Percentiles rank a stretch among this genome's conserved stretches.
phyloP scores from a whole-genome alignment of 2,113 vertebrate species.

The Tringa solitaria region DNA sequence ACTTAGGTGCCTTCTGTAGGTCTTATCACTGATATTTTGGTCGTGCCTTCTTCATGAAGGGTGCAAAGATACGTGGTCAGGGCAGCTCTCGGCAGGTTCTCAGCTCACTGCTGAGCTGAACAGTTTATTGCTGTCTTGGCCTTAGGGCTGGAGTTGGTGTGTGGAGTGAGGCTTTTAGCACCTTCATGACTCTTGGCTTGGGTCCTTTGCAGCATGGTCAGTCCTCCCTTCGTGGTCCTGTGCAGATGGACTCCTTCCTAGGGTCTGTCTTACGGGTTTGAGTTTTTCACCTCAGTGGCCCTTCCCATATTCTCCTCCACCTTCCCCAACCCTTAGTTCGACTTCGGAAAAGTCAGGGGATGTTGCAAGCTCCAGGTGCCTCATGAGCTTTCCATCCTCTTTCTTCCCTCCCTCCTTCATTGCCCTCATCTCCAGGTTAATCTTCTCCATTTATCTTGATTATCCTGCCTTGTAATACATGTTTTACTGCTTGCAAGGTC shows the following conservation, averaged over 20 bases:
- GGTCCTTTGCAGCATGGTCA: neutral
- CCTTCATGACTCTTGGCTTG: neutral
- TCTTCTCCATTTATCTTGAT: constrained; percentile 45
- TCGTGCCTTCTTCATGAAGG: neutral
- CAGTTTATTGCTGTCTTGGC: neutral
- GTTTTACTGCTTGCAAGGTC: constrained; percentile 28
- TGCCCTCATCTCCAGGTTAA: constrained; percentile 16
- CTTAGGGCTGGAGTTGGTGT: neutral
- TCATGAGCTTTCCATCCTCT: neutral
- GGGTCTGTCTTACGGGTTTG: neutral
- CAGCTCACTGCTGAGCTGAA: neutral
- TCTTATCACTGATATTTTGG: neutral
- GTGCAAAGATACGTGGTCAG: rapidly evolving
- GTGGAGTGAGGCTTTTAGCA: neutral
- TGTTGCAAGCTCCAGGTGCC: neutral
- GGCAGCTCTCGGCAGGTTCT: neutral
- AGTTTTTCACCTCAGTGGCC: neutral
- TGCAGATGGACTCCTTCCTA: neutral
- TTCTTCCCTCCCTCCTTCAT: neutral
- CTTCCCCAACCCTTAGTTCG: neutral
- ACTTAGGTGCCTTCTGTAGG: neutral
- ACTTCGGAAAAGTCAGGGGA: neutral
- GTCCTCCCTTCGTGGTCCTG: neutral
- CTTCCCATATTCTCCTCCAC: neutral
- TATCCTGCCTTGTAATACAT: constrained; percentile 34